Evolutionary conservation across 2,113 vertebrate species (phyloP).

Genomic region (Ammodramus savannarum): DNA sequence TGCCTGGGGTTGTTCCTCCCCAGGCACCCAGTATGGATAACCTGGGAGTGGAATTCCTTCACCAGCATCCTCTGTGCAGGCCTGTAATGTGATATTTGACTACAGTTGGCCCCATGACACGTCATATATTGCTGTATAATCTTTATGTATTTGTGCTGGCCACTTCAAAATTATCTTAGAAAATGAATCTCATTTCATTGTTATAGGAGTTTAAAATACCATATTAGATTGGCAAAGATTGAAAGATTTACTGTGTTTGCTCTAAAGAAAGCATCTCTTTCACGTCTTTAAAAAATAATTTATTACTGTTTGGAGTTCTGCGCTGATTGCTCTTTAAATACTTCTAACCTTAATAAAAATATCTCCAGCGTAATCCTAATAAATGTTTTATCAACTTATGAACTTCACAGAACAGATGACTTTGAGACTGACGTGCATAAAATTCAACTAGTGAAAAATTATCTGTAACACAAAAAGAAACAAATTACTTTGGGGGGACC

Average conservation of each 20-base stretch:
- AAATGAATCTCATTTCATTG: neutral
- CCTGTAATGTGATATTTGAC: neutral
- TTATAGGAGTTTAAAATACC: neutral
- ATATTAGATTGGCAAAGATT: neutral
- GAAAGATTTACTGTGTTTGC: neutral
- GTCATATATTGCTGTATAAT: neutral
- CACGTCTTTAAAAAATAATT: slow-evolving; percentile 12
- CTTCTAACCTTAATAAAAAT: neutral
- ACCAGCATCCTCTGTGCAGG: neutral
- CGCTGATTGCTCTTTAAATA: slow-evolving; percentile 35
- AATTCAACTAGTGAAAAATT: neutral
- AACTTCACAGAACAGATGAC: neutral
- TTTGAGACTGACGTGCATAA: neutral
- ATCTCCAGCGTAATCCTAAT: neutral
- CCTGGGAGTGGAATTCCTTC: neutral
- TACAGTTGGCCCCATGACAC: neutral
- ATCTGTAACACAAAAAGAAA: neutral
- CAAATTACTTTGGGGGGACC: neutral
- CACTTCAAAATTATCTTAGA: neutral
- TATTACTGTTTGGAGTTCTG: slow-evolving; percentile 12
- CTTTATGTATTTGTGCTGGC: neutral
- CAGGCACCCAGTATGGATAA: fast-evolving
- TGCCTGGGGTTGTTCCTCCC: neutral
- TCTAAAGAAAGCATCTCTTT: neutral
- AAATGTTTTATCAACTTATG: slow-evolving; percentile 42